Conservation (phyloP, 2,888 invertebrate genomes). For the Coremacera marginata region DNA sequence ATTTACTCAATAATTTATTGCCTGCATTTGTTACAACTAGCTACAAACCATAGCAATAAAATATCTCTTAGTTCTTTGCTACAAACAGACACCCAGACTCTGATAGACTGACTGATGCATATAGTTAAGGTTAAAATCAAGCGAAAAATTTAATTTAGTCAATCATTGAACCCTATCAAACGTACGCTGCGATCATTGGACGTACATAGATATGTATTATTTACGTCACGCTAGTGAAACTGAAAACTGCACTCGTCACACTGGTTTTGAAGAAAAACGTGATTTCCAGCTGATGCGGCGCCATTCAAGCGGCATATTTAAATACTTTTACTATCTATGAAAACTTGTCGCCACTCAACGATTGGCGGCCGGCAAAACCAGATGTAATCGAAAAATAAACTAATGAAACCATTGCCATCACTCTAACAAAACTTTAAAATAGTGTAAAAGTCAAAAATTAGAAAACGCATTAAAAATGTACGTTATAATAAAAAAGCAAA, state of each 20-base stretch:
- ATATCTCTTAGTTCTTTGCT: no score
- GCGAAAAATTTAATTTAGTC: not conserved
- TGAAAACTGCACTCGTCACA: constrained; percentile 20
- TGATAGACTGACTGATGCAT: no score
- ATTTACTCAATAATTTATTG: no score
- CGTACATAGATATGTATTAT: not conserved
- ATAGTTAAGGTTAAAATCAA: no score
- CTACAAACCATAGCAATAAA: no score
- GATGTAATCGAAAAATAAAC: no score
- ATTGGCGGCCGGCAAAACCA: not conserved
- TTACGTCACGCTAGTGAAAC: constrained; percentile 27
- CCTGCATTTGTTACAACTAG: no score
- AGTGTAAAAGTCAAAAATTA: not conserved
- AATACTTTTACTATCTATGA: constrained; percentile 31
- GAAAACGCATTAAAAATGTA: not conserved
- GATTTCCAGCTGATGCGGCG: not conserved
- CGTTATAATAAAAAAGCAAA: not conserved
- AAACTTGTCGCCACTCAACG: constrained; percentile 24
- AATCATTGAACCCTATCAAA: not conserved
- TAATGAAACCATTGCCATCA: no score
- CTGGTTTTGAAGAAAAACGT: constrained; percentile 7
- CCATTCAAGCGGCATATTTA: constrained; percentile 23
- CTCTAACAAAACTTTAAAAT: not conserved
- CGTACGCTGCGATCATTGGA: not conserved
- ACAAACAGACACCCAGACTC: no score